Evolutionary conservation across 2,113 vertebrate genomes (phyloP).

Genomic region (Thermophis baileyi): DNA sequence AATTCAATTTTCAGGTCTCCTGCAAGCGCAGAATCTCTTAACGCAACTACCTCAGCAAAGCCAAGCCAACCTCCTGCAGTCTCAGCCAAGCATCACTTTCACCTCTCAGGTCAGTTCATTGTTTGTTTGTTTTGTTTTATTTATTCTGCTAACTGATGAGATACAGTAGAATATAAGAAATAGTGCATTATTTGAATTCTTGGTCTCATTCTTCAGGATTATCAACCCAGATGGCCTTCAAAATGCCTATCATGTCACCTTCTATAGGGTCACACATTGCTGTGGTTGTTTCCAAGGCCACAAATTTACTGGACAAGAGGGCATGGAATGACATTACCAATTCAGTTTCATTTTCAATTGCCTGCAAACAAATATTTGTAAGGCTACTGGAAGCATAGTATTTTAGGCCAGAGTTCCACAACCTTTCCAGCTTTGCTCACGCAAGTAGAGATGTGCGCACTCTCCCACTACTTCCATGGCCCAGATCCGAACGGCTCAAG

Average conservation of each 20-base stretch:
- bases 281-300: not conserved
- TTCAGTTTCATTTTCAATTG: not conserved
- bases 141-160: not conserved
- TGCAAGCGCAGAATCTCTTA: slow-evolving; percentile 97
- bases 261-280: not conserved
- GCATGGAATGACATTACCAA: not conserved
- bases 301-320: not conserved
- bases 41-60: slow-evolving; percentile 99
- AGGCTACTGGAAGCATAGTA: not conserved
- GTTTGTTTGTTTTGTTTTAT: slow-evolving; percentile 8
- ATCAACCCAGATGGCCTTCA: not conserved
- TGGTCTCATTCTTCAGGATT: not conserved
- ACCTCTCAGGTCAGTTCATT: slow-evolving; percentile 85
- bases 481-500: too few species aligned
- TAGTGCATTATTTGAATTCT: not conserved
- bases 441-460: too few species aligned
- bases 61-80: slow-evolving; percentile 99
- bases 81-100: slow-evolving; percentile 97
- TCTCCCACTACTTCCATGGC: too few species aligned
- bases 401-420: not conserved
- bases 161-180: not conserved
- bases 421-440: too few species aligned
- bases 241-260: not conserved
- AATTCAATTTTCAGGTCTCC: slow-evolving; percentile 76
- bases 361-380: not conserved